These are phyloP conservation scores for Uromys caudimaculatus DNA, from an alignment of 2,797 vertebrate species.

Conservation along the genomic window DNA sequence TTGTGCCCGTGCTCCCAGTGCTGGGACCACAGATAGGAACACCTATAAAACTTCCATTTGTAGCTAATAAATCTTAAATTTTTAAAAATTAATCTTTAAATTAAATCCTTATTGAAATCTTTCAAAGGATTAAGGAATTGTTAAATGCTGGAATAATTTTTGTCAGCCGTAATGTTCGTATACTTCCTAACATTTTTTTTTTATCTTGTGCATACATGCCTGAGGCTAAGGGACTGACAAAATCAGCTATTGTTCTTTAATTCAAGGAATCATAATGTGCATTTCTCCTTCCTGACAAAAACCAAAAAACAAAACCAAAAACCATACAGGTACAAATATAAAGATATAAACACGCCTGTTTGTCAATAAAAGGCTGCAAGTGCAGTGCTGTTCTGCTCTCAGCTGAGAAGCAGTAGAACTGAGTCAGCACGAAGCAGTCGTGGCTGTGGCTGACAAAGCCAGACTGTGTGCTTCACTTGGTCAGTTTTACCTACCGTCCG, in stretches of 20 bases:
- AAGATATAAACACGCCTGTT: not conserved
- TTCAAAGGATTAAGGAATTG: not conserved
- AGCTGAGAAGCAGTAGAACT: conserved; percentile 15
- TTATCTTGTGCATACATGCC: not conserved
- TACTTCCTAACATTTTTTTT: conserved; percentile 26
- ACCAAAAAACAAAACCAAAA: not conserved
- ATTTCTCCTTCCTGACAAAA: not conserved
- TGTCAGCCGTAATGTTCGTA: not conserved
- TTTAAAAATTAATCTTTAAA: not conserved
- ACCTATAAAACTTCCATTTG: not conserved
- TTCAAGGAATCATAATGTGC: not conserved
- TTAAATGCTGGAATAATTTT: conserved; percentile 35
- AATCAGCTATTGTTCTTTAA: not conserved
- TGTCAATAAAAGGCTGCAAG: not conserved
- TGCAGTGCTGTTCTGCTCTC: not conserved
- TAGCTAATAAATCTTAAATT: not conserved
- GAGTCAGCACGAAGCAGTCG: not conserved
- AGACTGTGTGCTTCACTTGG: not conserved
- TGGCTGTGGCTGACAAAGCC: not conserved
- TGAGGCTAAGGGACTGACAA: not conserved
- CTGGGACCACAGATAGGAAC: not conserved
- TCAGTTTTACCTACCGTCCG: not conserved
- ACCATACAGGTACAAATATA: not conserved
- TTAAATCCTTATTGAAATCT: not conserved
- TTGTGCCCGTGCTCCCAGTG: not conserved